Conservation (phyloP, 2,888 invertebrate species). For the Cryptops parisi region DNA sequence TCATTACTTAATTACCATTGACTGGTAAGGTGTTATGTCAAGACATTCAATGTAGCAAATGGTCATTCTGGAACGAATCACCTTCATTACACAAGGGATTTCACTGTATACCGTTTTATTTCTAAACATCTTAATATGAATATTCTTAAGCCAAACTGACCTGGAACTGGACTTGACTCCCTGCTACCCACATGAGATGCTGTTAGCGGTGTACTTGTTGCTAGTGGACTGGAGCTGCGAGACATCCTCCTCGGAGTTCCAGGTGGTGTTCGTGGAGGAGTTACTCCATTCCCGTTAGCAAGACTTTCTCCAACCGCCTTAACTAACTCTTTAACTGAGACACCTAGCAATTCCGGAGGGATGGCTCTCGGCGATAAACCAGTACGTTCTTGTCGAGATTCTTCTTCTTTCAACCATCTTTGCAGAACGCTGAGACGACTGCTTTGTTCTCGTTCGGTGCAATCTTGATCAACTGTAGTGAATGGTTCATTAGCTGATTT, state of each 20-base stretch:
- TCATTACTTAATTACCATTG: no score
- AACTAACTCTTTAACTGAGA: slow-evolving; percentile 56
- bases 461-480: not conserved
- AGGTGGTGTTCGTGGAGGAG: slow-evolving; percentile 51
- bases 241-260: slow-evolving; percentile 33
- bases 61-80: no score
- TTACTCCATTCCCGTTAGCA: slow-evolving; percentile 62
- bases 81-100: no score
- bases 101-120: no score
- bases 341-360: slow-evolving; percentile 43
- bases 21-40: no score
- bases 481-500: no score
- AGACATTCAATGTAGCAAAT: no score
- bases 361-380: slow-evolving; percentile 18
- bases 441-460: slow-evolving; percentile 4
- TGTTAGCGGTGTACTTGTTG: slow-evolving; percentile 25
- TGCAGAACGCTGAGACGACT: slow-evolving; percentile 19
- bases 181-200: slow-evolving; percentile 17
- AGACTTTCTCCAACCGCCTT: slow-evolving; percentile 57
- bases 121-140: not conserved
- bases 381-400: slow-evolving; percentile 12
- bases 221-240: slow-evolving; percentile 32
- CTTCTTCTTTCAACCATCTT: slow-evolving; percentile 21
- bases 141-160: slow-evolving; percentile 19
- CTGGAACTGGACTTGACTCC: slow-evolving; percentile 23